Evolutionary conservation across 2,797 vertebrate species (phyloP).

Genomic region (Helostoma temminkii): DNA sequence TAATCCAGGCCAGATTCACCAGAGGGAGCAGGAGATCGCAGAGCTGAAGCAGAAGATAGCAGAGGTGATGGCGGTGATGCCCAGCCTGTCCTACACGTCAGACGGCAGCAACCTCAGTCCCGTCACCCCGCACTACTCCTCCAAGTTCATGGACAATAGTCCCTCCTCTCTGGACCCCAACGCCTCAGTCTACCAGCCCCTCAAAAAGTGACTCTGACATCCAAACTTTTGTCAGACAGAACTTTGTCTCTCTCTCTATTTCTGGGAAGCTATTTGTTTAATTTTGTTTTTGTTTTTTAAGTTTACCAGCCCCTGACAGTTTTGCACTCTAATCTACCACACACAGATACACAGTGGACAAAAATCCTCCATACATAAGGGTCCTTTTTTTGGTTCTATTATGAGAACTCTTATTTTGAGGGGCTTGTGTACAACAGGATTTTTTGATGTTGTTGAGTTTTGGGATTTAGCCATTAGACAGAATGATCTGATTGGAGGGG

Average conservation of each 20-base stretch:
- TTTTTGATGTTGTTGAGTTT: conserved; percentile 38
- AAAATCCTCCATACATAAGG: conserved; percentile 36
- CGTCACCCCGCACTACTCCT: conserved; percentile 95
- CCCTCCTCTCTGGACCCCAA: conserved; percentile 98
- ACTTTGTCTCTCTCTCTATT: conserved; percentile 51
- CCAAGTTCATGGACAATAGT: conserved; percentile 99
- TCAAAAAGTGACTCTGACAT: conserved; percentile 90
- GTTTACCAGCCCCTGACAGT: conserved; percentile 54
- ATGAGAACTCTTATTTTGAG: conserved; percentile 56
- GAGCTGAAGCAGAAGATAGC: conserved; percentile 99
- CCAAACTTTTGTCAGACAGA: conserved; percentile 44
- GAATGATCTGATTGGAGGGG: conserved; percentile 35
- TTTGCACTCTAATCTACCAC: conserved; percentile 55
- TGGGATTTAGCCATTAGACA: conserved; percentile 59
- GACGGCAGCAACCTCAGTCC: conserved; percentile 92
- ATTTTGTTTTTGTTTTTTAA: conserved; percentile 41
- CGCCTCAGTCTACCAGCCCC: conserved; percentile 97
- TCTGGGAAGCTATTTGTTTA: conserved; percentile 35
- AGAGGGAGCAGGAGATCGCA: conserved; percentile 98
- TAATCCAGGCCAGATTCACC: conserved; percentile 93
- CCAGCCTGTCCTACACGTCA: conserved; percentile 94
- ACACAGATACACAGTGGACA: conserved; percentile 31
- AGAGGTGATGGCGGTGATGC: conserved; percentile 99
- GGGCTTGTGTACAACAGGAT: conserved; percentile 29
- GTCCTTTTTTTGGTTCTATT: conserved; percentile 49